phyloP scores from a whole-genome alignment of 2,888 invertebrate species.

The Megamerina dolium region DNA sequence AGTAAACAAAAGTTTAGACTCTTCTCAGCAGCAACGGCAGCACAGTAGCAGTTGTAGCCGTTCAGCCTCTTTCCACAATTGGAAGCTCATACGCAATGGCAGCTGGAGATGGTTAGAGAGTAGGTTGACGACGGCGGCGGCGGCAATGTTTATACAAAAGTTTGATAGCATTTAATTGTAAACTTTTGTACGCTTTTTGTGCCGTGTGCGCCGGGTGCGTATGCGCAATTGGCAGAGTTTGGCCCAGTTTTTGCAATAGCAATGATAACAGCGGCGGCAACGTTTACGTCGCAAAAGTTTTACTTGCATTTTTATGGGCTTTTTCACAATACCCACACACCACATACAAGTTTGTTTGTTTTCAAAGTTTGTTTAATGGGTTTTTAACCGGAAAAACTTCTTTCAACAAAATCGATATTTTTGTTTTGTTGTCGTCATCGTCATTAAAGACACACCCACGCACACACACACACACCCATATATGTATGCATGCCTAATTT shows the following conservation, averaged over 20 bases:
- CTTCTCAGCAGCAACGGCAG: too few relatives aligned
- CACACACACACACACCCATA: too few relatives aligned
- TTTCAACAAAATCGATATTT: slow-evolving; percentile 26
- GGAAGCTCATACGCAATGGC: too few relatives aligned
- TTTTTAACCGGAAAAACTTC: slow-evolving; percentile 25
- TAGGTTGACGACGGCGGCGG: too few relatives aligned
- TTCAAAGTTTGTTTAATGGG: slow-evolving; percentile 26
- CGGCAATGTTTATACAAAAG: slow-evolving; percentile 23
- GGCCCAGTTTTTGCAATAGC: slow-evolving; percentile 13
- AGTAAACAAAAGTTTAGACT: slow-evolving; percentile 15
- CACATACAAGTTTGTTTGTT: slow-evolving; percentile 10
- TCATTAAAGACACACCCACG: too few relatives aligned
- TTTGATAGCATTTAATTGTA: slow-evolving; percentile 26
- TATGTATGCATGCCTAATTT: too few relatives aligned
- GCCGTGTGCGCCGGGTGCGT: slow-evolving; percentile 17
- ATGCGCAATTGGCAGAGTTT: slow-evolving; percentile 24
- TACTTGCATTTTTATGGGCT: slow-evolving; percentile 24
- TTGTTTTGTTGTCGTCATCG: too few relatives aligned
- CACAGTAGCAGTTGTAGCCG: neutral
- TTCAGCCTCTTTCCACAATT: too few relatives aligned
- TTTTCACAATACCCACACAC: slow-evolving; percentile 16
- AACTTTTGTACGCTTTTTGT: slow-evolving; percentile 13
- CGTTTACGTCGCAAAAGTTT: slow-evolving; percentile 24
- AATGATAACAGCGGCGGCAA: slow-evolving; percentile 2
- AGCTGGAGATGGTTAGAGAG: too few relatives aligned